phyloP scores from a whole-genome alignment of 2,113 vertebrate genomes.

The Tachysurus fulvidraco region DNA sequence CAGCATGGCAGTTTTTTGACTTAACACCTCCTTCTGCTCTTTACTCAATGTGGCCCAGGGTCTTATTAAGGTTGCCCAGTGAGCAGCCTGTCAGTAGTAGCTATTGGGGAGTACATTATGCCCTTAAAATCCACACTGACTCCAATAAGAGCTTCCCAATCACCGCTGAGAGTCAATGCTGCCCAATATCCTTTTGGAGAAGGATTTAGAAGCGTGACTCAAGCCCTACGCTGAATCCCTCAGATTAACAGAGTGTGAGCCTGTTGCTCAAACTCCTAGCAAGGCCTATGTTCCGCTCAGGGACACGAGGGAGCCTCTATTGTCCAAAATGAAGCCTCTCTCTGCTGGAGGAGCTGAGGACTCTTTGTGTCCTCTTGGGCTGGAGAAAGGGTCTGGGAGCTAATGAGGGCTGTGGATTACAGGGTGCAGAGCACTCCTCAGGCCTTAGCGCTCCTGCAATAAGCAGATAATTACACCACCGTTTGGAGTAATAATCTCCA shows the following conservation, averaged over 20 bases:
- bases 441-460: constrained; percentile 46
- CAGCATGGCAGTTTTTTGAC: constrained; percentile 37
- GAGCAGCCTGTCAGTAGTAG: constrained; percentile 47
- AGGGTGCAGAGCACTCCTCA: constrained; percentile 47
- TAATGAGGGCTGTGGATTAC: constrained; percentile 57
- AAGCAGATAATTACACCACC: constrained; percentile 52
- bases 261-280: constrained; percentile 50
- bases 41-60: constrained; percentile 22
- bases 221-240: constrained; percentile 23
- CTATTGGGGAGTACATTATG: constrained; percentile 47
- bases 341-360: constrained; percentile 48
- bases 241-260: constrained; percentile 52
- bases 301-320: constrained; percentile 39
- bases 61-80: constrained; percentile 41
- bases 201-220: constrained; percentile 44
- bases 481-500: constrained; percentile 48
- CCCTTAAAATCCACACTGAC: constrained; percentile 49
- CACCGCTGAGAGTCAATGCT: constrained; percentile 42
- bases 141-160: constrained; percentile 44
- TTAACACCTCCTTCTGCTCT: constrained; percentile 37
- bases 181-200: constrained; percentile 45
- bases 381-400: constrained; percentile 49
- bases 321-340: constrained; percentile 47
- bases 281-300: constrained; percentile 38
- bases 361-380: constrained; percentile 48